Conservation (phyloP, 2,888 invertebrate genomes). For the Drosophila siamana region DNA sequence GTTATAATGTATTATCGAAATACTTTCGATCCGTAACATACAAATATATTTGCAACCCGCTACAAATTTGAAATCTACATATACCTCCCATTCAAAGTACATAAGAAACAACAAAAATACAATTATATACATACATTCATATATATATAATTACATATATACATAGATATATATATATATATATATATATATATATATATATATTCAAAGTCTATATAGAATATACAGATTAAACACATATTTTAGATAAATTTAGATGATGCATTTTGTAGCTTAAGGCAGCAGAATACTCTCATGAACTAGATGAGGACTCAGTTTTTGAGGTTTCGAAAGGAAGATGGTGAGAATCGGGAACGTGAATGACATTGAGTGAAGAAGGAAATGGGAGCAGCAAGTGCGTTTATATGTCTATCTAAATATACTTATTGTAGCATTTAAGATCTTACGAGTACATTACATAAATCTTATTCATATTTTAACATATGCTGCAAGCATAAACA, state of each 20-base stretch:
- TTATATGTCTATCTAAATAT: slow-evolving; percentile 57
- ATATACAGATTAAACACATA: slow-evolving; percentile 46
- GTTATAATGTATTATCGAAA: slow-evolving; percentile 9
- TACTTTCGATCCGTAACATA: slow-evolving; percentile 43
- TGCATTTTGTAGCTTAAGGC: slow-evolving; percentile 62
- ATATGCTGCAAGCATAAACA: slow-evolving; percentile 34
- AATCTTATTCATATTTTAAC: slow-evolving; percentile 23
- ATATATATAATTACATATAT: slow-evolving; percentile 36
- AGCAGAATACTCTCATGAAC: slow-evolving; percentile 21
- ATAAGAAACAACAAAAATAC: slow-evolving; percentile 45
- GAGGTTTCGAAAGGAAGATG: slow-evolving; percentile 69
- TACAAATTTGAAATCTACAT: slow-evolving; percentile 80
- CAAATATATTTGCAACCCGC: slow-evolving; percentile 78
- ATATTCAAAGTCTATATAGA: slow-evolving; percentile 43
- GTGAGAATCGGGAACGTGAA: background rate
- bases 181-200: slow-evolving; percentile 53
- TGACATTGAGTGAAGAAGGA: no score
- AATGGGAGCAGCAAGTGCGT: slow-evolving; percentile 50
- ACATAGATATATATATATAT: slow-evolving; percentile 37
- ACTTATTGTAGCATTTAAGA: slow-evolving; percentile 33
- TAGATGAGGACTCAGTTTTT: slow-evolving; percentile 76
- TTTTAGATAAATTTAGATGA: slow-evolving; percentile 74
- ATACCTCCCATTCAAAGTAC: slow-evolving; percentile 76
- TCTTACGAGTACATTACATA: slow-evolving; percentile 16
- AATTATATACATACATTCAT: slow-evolving; percentile 50